Base-by-base conservation (phyloP, 2,113 vertebrate species). In the Lepisosteus oculatus region DNA sequence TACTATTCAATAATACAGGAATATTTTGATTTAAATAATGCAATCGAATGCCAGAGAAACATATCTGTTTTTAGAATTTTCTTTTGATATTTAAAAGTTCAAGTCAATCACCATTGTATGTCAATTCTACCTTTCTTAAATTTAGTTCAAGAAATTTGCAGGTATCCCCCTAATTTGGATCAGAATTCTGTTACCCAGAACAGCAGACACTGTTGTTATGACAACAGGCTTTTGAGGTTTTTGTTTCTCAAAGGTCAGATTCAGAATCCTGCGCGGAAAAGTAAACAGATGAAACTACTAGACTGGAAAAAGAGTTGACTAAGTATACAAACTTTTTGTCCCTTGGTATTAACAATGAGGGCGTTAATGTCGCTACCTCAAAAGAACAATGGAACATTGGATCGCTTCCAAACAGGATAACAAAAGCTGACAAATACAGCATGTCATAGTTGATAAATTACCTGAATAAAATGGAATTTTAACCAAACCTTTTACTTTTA, bases 261-360 rank as follows among this genome's bases (percentile, higher is more conserved):
- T 87, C 76, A 85, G 51, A 72, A 66, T 71, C 55, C 17, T 41
- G 76, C 70, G 72, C 73, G 44, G 82, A 74, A 81, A 85, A 90
- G 86, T 73, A 85, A 90, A 91, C 87, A 90, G 55, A 78, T 80
- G 80, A 80, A 85, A 74, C 82, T 80, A 86, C 86, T 81, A 90
- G 90, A 90, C 88, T 89, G 89, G 86, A 90, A 84, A 88, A 81
- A 74, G 85, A 86, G 81, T 84, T 64, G 80, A 81, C 87, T 89
- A 84, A 85, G 81, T 86, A 87, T 79, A 90, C 90, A 89, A 81
- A 79, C 69, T 63, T 83, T 83, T 75, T 85, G 70, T 77, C 79
- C 78, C 61, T 72, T 80, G 70, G 69, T 61, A 65, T 61, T 84
- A 80, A 85, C 74, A 84, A 88, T 82, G 74, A 71, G 77, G 77